These are phyloP conservation scores for Sminthopsis crassicaudata DNA, from an alignment of 2,113 vertebrate genomes.

Conservation along the genomic window DNA sequence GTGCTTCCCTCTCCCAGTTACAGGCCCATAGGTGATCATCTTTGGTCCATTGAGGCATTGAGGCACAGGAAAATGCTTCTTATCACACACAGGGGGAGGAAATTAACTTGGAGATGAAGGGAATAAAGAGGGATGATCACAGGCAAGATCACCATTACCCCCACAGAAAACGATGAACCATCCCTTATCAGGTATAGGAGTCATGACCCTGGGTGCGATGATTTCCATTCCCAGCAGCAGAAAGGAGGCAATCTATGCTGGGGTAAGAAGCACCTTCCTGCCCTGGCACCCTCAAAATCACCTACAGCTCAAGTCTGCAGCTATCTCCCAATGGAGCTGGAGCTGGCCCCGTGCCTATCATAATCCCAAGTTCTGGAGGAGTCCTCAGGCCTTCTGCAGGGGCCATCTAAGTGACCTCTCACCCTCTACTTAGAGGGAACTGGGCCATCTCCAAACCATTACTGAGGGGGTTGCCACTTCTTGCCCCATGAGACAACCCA, in stretches of 20 bases:
- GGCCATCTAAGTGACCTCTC: not conserved
- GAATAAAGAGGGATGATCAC: not conserved
- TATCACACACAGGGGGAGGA: not conserved
- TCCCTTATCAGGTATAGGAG: too few species aligned
- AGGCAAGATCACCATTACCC: not conserved
- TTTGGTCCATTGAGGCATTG: not conserved
- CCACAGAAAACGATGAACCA: not conserved
- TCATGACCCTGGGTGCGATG: not conserved
- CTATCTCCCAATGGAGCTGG: not conserved
- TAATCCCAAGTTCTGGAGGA: not conserved
- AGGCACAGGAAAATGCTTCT: not conserved
- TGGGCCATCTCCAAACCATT: conserved; percentile 1
- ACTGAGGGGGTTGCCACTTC: not conserved
- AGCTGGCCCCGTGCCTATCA: not conserved
- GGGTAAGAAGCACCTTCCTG: not conserved
- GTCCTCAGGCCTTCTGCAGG: too few species aligned
- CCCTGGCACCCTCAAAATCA: not conserved
- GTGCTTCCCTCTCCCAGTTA: not conserved
- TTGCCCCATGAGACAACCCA: not conserved
- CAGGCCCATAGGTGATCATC: not conserved
- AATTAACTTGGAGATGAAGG: not conserved
- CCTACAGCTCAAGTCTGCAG: not conserved
- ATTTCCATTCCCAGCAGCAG: too few species aligned
- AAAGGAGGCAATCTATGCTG: not conserved
- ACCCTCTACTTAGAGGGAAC: not conserved